phyloP scores from a whole-genome alignment of 1,140 invertebrate species.

The Colletes gigas region DNA sequence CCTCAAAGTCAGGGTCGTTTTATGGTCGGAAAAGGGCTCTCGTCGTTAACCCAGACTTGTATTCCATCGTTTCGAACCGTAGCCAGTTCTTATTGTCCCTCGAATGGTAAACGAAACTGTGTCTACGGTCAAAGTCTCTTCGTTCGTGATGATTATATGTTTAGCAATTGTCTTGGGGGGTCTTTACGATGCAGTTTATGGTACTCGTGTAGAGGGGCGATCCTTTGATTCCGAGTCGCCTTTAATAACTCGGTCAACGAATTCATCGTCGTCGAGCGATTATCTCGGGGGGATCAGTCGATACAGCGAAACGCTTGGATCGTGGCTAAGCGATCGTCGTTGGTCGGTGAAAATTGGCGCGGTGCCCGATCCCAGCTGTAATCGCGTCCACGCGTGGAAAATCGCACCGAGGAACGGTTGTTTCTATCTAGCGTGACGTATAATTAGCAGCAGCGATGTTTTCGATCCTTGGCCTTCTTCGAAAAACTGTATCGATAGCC shows the following conservation, averaged over 20 bases:
- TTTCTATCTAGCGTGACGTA: background rate
- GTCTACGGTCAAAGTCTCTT: background rate
- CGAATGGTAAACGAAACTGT: background rate
- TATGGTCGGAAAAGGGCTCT: background rate
- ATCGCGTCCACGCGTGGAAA: slow-evolving; percentile 13
- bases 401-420: background rate
- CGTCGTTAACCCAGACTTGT: background rate
- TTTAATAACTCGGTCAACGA: background rate
- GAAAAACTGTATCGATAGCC: no score
- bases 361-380: background rate
- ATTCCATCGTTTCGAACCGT: background rate
- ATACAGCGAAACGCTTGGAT: background rate
- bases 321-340: background rate
- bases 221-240: background rate
- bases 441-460: no score
- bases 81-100: background rate
- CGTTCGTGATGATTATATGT: background rate
- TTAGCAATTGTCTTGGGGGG: background rate
- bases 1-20: background rate
- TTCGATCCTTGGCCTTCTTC: no score
- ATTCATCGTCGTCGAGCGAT: background rate
- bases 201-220: background rate
- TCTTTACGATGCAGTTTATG: no score
- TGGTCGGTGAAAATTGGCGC: slow-evolving; percentile 14
- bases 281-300: background rate